Conservation (phyloP, 2,113 vertebrate genomes). For the Nesospiza acunhae region DNA sequence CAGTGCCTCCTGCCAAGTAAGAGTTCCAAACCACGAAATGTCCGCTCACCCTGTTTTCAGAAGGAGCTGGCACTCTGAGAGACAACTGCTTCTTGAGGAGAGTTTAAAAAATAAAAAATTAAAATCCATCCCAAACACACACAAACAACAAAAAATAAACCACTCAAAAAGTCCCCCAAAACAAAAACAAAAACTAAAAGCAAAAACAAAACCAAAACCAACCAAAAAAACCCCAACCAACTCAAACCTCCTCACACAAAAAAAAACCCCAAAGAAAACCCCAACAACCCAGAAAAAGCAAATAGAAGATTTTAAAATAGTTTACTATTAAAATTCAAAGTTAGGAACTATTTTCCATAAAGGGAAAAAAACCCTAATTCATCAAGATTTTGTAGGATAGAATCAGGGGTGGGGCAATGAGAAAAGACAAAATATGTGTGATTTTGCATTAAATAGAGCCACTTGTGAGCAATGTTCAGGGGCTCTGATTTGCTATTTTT, state of each 20-base stretch:
- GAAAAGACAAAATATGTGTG: not conserved
- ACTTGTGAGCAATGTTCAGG: rapidly evolving
- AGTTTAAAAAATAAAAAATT: not conserved
- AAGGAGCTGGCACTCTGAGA: not conserved
- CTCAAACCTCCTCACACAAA: not conserved
- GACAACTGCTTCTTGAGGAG: not conserved
- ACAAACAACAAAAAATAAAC: not conserved
- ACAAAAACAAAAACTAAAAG: not conserved
- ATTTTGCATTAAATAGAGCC: not conserved
- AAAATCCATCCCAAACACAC: not conserved
- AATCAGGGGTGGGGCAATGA: no score
- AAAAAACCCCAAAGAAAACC: not conserved
- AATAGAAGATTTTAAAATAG: rapidly evolving
- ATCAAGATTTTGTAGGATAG: not conserved
- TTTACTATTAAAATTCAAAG: not conserved
- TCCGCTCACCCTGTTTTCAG: not conserved
- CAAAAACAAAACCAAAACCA: no score
- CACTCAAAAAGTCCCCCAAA: not conserved
- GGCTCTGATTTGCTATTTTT: not conserved
- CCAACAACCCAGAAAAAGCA: not conserved
- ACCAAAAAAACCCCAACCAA: not conserved
- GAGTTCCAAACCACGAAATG: not conserved
- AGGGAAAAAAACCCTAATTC: not conserved
- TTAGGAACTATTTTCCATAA: not conserved
- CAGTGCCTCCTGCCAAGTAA: not conserved